Evolutionary conservation across 2,797 vertebrate genomes (phyloP).

Genomic region (Anabas testudineus): DNA sequence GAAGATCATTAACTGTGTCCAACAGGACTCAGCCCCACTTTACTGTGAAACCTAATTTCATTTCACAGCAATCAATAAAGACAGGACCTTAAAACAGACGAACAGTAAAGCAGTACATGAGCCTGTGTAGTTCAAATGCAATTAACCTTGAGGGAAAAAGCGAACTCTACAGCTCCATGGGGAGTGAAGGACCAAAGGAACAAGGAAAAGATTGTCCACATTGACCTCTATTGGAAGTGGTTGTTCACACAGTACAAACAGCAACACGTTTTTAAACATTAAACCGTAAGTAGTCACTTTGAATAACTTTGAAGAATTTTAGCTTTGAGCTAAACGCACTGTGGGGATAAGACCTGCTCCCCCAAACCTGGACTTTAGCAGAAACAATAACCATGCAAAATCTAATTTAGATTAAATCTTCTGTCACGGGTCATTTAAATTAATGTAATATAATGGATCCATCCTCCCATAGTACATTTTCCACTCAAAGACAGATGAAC

Average conservation of each 20-base stretch:
- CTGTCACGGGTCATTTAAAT: too few species aligned
- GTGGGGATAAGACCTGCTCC: too few species aligned
- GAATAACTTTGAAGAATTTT: too few species aligned
- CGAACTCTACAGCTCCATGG: slow-evolving; percentile 15
- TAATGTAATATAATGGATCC: too few species aligned
- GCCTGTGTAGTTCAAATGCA: slow-evolving; percentile 60
- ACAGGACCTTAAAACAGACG: slow-evolving; percentile 51
- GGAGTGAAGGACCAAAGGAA: slow-evolving; percentile 36
- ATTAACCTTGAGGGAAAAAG: slow-evolving; percentile 69
- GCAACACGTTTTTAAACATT: not conserved
- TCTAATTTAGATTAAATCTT: too few species aligned
- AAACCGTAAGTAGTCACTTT: not conserved
- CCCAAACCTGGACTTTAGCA: too few species aligned
- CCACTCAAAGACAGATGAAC: too few species aligned
- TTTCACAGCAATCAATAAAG: slow-evolving; percentile 67
- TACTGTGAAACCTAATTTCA: slow-evolving; percentile 62
- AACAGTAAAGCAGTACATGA: slow-evolving; percentile 43
- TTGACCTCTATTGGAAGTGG: slow-evolving; percentile 51
- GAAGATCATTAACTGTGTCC: slow-evolving; percentile 57
- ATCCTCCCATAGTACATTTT: too few species aligned
- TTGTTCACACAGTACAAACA: not conserved
- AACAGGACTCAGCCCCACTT: slow-evolving; percentile 37
- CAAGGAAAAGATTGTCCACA: slow-evolving; percentile 46
- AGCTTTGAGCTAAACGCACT: too few species aligned
- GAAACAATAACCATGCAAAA: too few species aligned